Evolutionary conservation across 2,113 vertebrate genomes (phyloP).

Genomic region (Thinocorus orbignyianus): DNA sequence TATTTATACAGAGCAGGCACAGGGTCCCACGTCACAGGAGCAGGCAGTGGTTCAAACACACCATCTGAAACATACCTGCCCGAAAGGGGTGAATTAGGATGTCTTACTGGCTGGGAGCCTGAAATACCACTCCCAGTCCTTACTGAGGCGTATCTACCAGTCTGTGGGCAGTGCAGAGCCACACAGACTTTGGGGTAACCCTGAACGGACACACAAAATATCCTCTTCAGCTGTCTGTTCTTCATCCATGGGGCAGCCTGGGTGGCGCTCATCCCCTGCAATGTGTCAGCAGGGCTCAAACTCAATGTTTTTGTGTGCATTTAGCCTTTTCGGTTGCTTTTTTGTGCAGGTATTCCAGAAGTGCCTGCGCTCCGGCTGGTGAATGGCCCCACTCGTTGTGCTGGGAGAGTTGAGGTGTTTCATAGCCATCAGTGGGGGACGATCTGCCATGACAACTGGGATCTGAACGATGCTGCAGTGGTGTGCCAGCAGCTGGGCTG

Average conservation of each 20-base stretch:
- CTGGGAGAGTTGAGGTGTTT: conserved; percentile 32
- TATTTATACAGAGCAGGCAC: neutral
- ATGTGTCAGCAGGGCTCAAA: neutral
- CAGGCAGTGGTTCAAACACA: neutral
- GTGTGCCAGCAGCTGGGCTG: conserved; percentile 11
- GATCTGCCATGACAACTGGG: neutral
- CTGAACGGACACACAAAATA: neutral
- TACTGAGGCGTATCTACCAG: neutral
- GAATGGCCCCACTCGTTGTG: neutral
- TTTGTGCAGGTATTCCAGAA: neutral
- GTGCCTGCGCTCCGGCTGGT: neutral
- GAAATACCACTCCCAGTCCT: neutral
- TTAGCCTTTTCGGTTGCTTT: neutral
- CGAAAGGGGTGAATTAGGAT: neutral
- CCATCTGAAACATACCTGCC: neutral
- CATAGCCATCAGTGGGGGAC: neutral
- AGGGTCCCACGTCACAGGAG: accelerated
- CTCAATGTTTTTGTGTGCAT: neutral
- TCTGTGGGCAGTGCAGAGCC: neutral
- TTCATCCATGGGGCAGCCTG: neutral
- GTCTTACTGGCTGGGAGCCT: neutral
- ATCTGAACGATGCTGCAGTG: neutral
- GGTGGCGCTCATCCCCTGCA: accelerated
- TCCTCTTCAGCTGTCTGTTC: neutral
- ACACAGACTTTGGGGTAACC: neutral